Evolutionary conservation across 2,113 vertebrate genomes (phyloP).

Genomic region (Campylomormyrus tamandua): DNA sequence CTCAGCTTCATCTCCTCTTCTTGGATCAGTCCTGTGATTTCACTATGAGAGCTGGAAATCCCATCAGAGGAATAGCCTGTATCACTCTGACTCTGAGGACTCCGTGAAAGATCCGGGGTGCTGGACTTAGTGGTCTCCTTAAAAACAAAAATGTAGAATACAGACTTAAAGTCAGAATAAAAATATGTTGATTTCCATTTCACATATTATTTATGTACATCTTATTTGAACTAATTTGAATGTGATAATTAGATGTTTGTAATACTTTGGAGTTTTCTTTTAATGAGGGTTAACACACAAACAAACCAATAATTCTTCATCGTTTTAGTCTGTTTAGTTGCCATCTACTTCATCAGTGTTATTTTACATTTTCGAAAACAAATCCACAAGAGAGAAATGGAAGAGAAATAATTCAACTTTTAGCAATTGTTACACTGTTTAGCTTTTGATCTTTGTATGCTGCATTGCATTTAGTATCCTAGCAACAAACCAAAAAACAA

Average conservation of each 20-base stretch:
- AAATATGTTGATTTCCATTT: background rate
- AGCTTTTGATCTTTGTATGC: background rate
- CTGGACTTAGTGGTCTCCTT: slow-evolving; percentile 87
- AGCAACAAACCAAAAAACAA: background rate
- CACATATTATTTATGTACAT: background rate
- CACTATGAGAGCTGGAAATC: slow-evolving; percentile 88
- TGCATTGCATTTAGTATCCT: background rate
- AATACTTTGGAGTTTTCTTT: background rate
- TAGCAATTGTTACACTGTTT: background rate
- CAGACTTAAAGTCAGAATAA: background rate
- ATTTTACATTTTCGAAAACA: background rate
- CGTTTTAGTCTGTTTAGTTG: background rate
- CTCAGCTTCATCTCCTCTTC: slow-evolving; percentile 86
- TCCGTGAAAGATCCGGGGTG: slow-evolving; percentile 71
- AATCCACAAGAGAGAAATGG: background rate
- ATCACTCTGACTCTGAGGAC: slow-evolving; percentile 88
- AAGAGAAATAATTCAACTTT: background rate
- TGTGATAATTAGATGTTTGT: background rate
- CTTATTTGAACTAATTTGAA: background rate
- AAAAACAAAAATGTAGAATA: slow-evolving; percentile 11
- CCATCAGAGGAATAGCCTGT: slow-evolving; percentile 96
- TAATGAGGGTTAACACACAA: background rate
- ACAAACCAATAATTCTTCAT: background rate
- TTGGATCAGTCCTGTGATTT: slow-evolving; percentile 82
- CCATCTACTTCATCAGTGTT: background rate